Percentiles rank a stretch among this genome's conserved stretches.
Evolutionary conservation across 2,888 invertebrate species (phyloP).

Genomic region (Drosophila robusta): DNA sequence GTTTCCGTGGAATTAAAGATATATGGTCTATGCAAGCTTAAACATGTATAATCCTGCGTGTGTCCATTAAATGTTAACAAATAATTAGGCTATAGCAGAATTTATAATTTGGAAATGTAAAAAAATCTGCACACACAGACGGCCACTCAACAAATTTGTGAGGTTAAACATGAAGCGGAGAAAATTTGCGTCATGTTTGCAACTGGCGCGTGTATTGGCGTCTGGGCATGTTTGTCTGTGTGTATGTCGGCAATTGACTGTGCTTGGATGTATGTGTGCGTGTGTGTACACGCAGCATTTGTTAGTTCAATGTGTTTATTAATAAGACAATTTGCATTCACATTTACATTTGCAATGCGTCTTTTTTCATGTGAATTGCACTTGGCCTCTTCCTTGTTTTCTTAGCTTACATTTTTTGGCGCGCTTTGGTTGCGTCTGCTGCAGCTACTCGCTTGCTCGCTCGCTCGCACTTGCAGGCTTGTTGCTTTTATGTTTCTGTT

Average conservation of each 20-base stretch:
- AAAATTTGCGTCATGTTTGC: conserved; percentile 72
- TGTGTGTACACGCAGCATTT: conserved; percentile 23
- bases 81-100: neutral
- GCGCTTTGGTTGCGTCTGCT: conserved; percentile 57
- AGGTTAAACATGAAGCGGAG: conserved; percentile 51
- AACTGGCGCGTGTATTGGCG: conserved; percentile 63
- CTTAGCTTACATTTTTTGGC: conserved; percentile 58
- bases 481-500: neutral
- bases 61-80: neutral
- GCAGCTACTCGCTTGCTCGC: conserved; percentile 10
- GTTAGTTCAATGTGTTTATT: conserved; percentile 37
- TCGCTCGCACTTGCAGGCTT: conserved; percentile 31
- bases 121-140: neutral
- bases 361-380: conserved; percentile 39
- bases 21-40: neutral
- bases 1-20: conserved; percentile 4
- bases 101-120: conserved; percentile 6
- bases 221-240: conserved; percentile 28
- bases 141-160: conserved; percentile 39
- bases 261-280: conserved; percentile 7
- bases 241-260: conserved; percentile 8
- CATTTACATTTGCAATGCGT: neutral
- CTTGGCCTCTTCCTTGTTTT: conserved; percentile 23
- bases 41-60: neutral
- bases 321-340: conserved; percentile 6